Conservation (phyloP, 2,113 vertebrate genomes). For the Acanthisitta chloris region DNA sequence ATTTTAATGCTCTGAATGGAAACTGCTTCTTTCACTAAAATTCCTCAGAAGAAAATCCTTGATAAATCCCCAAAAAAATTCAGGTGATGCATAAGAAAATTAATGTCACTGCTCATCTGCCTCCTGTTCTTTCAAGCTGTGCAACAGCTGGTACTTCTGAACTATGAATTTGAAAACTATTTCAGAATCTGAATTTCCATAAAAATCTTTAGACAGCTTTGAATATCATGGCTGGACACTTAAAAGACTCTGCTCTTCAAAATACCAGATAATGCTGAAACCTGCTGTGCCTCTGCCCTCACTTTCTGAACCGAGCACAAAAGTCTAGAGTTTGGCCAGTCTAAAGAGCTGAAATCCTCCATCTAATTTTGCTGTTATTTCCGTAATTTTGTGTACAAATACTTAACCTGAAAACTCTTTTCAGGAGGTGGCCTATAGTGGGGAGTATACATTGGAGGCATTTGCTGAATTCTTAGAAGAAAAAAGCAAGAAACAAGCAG, state of each 20-base stretch:
- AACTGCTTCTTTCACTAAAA: background rate
- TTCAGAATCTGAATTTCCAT: background rate
- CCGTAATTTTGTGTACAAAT: background rate
- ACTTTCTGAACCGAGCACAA: background rate
- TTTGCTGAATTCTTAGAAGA: slow-evolving; percentile 74
- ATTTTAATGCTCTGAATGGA: background rate
- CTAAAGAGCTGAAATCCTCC: background rate
- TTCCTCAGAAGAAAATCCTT: background rate
- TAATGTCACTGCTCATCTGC: background rate
- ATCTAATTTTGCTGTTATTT: background rate
- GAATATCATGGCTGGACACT: background rate
- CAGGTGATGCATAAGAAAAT: background rate
- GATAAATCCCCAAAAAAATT: background rate
- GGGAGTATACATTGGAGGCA: slow-evolving; percentile 60
- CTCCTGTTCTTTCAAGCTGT: background rate
- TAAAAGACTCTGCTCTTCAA: background rate
- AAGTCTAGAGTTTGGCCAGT: background rate
- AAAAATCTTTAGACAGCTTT: background rate
- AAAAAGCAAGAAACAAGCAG: slow-evolving; percentile 2
- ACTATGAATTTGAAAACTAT: background rate
- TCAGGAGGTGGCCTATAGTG: slow-evolving; percentile 65
- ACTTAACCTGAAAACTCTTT: background rate
- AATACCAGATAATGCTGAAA: background rate
- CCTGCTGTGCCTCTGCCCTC: background rate
- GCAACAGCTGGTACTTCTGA: background rate